phyloP scores from a whole-genome alignment of 2,888 invertebrate genomes.

The Drosophila leonis region DNA sequence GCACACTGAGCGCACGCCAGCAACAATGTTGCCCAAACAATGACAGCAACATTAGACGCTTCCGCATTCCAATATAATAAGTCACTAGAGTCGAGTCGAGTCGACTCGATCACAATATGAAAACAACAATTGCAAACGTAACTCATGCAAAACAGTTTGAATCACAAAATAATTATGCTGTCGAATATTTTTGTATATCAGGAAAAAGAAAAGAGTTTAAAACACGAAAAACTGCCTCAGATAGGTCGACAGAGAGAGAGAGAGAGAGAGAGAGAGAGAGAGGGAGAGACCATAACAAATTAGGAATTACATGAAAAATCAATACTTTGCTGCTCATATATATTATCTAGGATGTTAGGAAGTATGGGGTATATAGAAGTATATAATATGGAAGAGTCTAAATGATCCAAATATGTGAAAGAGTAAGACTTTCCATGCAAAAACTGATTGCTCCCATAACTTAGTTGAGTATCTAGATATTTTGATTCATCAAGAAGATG shows the following conservation, averaged over 20 bases:
- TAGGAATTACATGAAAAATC: background rate
- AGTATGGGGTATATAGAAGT: no score
- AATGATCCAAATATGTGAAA: no score
- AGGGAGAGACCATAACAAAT: no score
- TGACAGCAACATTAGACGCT: conserved; percentile 40
- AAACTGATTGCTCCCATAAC: no score
- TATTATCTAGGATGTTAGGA: no score
- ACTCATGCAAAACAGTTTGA: conserved; percentile 18
- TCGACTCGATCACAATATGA: conserved; percentile 2
- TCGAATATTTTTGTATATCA: conserved; percentile 11
- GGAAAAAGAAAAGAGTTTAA: background rate
- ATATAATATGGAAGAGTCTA: no score
- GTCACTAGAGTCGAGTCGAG: conserved; percentile 49
- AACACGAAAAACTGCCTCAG: no score
- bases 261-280: no score
- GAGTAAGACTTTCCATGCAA: no score
- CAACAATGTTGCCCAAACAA: conserved; percentile 53
- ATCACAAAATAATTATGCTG: conserved; percentile 3
- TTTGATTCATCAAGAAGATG: no score
- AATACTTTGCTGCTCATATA: no score
- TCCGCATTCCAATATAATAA: conserved; percentile 64
- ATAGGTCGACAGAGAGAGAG: background rate
- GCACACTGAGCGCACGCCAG: conserved; percentile 57
- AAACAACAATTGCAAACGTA: conserved; percentile 13
- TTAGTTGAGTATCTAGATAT: no score